Evolutionary conservation across 2,797 vertebrate species (phyloP), one percentile per base, ranked within the genome.

Genomic region (Peromyscus nudipes): DNA sequence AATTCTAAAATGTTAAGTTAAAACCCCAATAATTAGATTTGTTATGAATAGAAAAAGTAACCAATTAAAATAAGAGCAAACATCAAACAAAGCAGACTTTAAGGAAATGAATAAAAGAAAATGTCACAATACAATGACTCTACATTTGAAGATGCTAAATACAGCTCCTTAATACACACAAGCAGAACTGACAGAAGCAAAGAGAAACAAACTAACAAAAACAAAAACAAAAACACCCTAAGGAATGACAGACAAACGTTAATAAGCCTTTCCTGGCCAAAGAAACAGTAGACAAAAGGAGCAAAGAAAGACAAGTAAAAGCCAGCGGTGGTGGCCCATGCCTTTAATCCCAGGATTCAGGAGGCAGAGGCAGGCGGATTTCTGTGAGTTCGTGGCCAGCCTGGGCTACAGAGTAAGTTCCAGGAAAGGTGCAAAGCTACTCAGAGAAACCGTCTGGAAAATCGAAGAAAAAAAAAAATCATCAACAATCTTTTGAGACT

Each of bases 11-110:
- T 25, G 13, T 46, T 12, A 73, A 88, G 19, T 23, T 88, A 82
- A 95, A 64, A 76, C 17, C 17, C 37, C 87, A 95, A 88, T 76
- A 80, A 92, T 73, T 80, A 80, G n/a, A 77, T 77, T 69, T 85
- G 65, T 37, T 86, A 91, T 73, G 86, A 87, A 73, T 65, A 31
- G 21, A 87, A 37, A 80, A 85, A 85, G 29, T 49, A 67, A 52
- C 14, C 46, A 86, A 60, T 49, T 87, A 87, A 73, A 95, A 60
- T 83, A 52, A 84, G 57, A 80, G 27, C 31, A 40, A 87, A 82
- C 57, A 87, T 31, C 64, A 87, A 95, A 75, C 55, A 91, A 86
- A 86, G 43, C 65, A 92, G 31, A 67, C 77, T 49, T 88, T 65
- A 73, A 91, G 46, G 46, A 88, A 64, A 76, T 2, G 34, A 55